Evolutionary conservation across 2,888 invertebrate genomes (phyloP).

Genomic region (Hyposoter dolosus): DNA sequence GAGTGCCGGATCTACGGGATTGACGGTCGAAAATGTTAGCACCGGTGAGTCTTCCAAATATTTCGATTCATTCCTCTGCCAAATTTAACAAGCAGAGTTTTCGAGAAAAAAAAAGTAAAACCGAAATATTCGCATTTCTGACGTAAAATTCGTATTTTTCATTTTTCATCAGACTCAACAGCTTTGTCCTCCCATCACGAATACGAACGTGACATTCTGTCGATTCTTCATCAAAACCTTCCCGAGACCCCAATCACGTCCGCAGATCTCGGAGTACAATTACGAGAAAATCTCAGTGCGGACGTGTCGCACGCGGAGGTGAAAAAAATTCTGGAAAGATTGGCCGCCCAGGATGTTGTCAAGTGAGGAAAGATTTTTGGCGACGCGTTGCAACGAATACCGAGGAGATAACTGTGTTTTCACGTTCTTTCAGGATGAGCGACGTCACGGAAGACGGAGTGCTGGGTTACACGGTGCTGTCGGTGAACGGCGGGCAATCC

Average conservation of each 20-base stretch:
- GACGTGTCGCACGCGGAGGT: constrained; percentile 88
- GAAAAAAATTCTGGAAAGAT: constrained; percentile 91
- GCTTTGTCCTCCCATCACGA: constrained; percentile 76
- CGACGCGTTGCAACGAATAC: no score
- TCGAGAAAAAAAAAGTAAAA: neutral
- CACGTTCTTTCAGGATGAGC: constrained; percentile 77
- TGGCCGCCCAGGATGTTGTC: constrained; percentile 91
- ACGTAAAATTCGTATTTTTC: neutral
- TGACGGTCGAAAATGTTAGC: constrained; percentile 74
- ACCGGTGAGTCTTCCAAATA: constrained; percentile 50
- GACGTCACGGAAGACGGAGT: constrained; percentile 83
- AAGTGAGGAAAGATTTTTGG: constrained; percentile 81
- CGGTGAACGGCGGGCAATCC: constrained; percentile 78
- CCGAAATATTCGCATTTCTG: neutral
- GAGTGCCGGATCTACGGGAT: constrained; percentile 77
- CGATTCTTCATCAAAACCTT: constrained; percentile 89
- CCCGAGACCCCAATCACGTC: constrained; percentile 91
- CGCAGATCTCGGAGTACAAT: constrained; percentile 87
- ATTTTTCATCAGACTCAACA: constrained; percentile 64
- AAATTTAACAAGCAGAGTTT: neutral
- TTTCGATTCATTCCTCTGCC: constrained; percentile 10
- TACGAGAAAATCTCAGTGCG: constrained; percentile 85
- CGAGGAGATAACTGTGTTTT: constrained; percentile 15
- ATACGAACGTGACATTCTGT: constrained; percentile 86
- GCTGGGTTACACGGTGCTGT: constrained; percentile 81